Base-by-base conservation (phyloP, 2,888 invertebrate species). In the Drosophila tanythrix region DNA sequence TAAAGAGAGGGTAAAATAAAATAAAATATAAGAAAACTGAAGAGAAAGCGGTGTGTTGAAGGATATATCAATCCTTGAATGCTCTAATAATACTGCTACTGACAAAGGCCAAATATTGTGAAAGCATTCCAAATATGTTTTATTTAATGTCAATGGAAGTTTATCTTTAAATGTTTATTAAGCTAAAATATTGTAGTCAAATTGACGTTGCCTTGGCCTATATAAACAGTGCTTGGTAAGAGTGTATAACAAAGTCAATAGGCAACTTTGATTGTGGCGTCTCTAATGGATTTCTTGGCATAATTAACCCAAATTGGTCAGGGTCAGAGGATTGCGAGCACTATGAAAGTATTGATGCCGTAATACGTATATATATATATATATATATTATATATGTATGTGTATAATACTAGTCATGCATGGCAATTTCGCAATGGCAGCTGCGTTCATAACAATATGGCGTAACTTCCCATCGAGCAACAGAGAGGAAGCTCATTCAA, bases 401-500 rank as follows among this genome's bases (percentile, higher is more conserved):
- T 40, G 72, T 83, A 75, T 74, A 76, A 80, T 82, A 68, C 74
- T 80, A 85, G 75, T 85, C 89, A 89, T 84, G 88, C 89, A 88
- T 89, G 61, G 71, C 82, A 73, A 80, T 87, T 87, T 87, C 65
- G 67, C 67, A 78, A 73, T 82, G 75, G 73, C 84, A 85, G 89
- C 87, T 83, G 89, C 74, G 79, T 69, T 70, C 60, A 76, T 79
- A 83, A 82, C 83, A 86, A 84, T 85, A 74, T 76, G 58, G 62
- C 56, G 29, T 10, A 31, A 38, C 56, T 66, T 25, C 33, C 27
- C 10, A 31, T 25, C 40, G 21, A 35, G 38, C 25, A 35, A 58
- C 48, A 15, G 55, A 8, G 27, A 57, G 40, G 35, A 55, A 70
- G 53, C 77, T 67, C 57, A 84, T 89, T 83, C 82, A 89, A 84